Evolutionary conservation across 2,888 invertebrate genomes (phyloP), one percentile per base, ranked within the genome.

Genomic region (Apomyelois bistriatella): DNA sequence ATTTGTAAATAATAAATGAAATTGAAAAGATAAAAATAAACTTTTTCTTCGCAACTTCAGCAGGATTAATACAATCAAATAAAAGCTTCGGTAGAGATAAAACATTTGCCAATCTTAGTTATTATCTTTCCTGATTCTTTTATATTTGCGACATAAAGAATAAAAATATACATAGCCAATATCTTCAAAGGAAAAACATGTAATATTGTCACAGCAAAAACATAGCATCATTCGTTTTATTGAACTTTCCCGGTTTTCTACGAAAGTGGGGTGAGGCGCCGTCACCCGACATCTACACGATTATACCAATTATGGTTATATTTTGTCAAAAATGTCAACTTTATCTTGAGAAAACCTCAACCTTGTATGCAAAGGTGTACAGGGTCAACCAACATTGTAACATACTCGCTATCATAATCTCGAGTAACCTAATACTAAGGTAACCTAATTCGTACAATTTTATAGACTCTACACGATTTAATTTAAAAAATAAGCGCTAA

Each of bases 141-240:
- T 32, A 32, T 7, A 32, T 22, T 22, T 15, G 13, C 13, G 9
- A 16, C 40, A 10, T 16, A 16, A 6, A 16, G 4, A 40, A 40
- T 40, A 16, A 1, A 12, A 37, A 37, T 16, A 10, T 28, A 3
- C n/a, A 28, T 12, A 32, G 46, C 9, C 46, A 43, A 36, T 36
- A 38, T 38, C 22, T 37, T 13, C 9, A 12, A 6, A 36, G 37
- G 9, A 48, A 48, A 48, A 48, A 48, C 48, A 28, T 12, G 38
- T 38, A 48, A 38, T 48, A 38, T 48, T 48, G 22, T 38, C 37
- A 37, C 22, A n/a, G 22, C 37, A 17, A 48, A 48, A 48, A 48
- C 28, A n/a, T 38, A 4, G 17, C 48, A 38, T 48, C 48, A 37
- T 37, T 37, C 48, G 37, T 28, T 38, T 38, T 48, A 48, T 48